Evolutionary conservation across 2,797 vertebrate species (phyloP), one percentile per base, ranked within the genome.

Genomic region (Gymnoscopelus microlampas): DNA sequence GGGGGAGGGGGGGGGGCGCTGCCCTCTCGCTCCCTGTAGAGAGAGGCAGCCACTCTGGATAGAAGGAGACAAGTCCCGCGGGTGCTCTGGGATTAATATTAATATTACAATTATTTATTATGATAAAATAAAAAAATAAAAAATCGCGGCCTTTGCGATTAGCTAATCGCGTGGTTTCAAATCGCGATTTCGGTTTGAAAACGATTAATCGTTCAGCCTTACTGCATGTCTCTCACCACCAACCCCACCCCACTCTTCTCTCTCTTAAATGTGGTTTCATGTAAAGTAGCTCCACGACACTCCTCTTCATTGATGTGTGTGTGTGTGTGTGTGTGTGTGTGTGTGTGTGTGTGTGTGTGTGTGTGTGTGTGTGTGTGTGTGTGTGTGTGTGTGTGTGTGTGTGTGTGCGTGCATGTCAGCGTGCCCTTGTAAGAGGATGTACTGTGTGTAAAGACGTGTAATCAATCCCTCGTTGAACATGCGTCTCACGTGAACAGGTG

Each of bases 251-350:
- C 24, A 3, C 14, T 35, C 23, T 26, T 53, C 61, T 58, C 77
- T 77, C 85, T 88, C 65, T 19, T 19, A 29, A 29, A 87, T 86
- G 79, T 83, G 77, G 82, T 78, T 81, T 81, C 70, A 78, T 84
- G 78, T 69, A 77, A 85, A 87, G 79, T 70, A 79, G 78, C 79
- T 85, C 29, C 13, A 56, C 77, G 85, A 77, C 80, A 81, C 84
- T 80, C 80, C 80, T 78, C 64, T 39, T 74, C 53, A 78, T 75
- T 86, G 75, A 84, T 79, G 19, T 24, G 12, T 23, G 14, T 29
- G 19, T 68, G 53, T 32, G 53, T 57, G 69, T 75, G 68, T 51
- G 39, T 70, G 61, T 32, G 59, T 55, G 53, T 55, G 63, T 10
- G 19, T 29, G 6, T 55, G 39, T 63, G 13, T 63, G 50, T 32